phyloP scores from a whole-genome alignment of 1,140 invertebrate genomes.

The Brachystomella parvula region DNA sequence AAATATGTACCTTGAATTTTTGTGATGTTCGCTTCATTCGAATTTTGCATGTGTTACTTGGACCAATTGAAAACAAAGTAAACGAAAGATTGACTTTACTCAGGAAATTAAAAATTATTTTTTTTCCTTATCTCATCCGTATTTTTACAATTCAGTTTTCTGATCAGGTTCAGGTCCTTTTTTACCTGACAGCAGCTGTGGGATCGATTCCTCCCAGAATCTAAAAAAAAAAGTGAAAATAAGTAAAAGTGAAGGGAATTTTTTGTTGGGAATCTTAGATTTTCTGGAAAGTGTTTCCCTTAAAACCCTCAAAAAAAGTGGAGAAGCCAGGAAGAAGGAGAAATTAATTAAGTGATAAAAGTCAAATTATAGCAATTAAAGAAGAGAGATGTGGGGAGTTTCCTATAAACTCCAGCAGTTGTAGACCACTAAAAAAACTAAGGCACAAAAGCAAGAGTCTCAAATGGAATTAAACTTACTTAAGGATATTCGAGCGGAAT shows the following conservation, averaged over 20 bases:
- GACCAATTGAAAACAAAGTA: too few relatives aligned
- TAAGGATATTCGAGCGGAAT: constrained; percentile 33
- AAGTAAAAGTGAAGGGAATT: too few relatives aligned
- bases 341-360: constrained; percentile 37
- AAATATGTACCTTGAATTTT: too few relatives aligned
- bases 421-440: not conserved
- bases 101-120: too few relatives aligned
- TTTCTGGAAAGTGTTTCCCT: constrained; percentile 6
- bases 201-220: constrained; percentile 31
- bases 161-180: too few relatives aligned
- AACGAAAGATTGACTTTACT: too few relatives aligned
- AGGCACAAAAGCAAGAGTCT: not conserved
- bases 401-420: not conserved
- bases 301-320: constrained; percentile 10
- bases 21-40: too few relatives aligned
- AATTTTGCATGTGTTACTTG: too few relatives aligned
- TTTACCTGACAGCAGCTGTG: constrained; percentile 15
- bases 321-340: not conserved
- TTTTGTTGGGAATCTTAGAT: not conserved
- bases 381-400: constrained; percentile 9
- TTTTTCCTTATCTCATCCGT: too few relatives aligned
- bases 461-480: constrained; percentile 23
- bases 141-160: too few relatives aligned
- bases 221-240: constrained; percentile 26
- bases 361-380: constrained; percentile 34